phyloP scores from a whole-genome alignment of 1,140 invertebrate genomes.

The Brachionus manjavacas region DNA sequence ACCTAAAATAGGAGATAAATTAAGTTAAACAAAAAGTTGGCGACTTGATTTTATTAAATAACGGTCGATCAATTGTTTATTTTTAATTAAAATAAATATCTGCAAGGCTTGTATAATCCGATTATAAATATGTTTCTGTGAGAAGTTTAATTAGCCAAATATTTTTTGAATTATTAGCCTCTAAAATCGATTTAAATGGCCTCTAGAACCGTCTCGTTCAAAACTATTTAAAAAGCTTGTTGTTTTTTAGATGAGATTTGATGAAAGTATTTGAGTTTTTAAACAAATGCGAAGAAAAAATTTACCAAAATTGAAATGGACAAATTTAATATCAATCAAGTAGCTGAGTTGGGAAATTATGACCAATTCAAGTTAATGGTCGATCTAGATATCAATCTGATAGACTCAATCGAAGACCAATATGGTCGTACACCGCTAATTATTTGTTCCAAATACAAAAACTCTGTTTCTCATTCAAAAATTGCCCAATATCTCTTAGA shows the following conservation, averaged over 20 bases:
- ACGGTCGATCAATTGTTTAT: too few relatives aligned
- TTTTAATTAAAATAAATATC: background rate
- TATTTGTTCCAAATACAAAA: conserved; percentile 17
- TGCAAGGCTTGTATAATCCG: background rate
- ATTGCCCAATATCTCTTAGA: conserved; percentile 24
- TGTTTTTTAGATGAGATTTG: conserved; percentile 13
- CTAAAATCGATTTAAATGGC: background rate
- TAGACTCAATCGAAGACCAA: conserved; percentile 17
- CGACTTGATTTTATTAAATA: background rate
- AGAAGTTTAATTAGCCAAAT: background rate
- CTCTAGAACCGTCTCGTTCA: background rate
- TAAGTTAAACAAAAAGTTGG: background rate
- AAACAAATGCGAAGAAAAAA: background rate
- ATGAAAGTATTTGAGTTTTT: background rate
- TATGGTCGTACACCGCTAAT: conserved; percentile 29
- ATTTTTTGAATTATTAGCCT: background rate
- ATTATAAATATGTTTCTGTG: background rate
- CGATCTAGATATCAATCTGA: conserved; percentile 24
- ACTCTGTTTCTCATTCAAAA: background rate
- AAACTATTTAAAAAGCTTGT: background rate
- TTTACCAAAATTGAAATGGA: background rate
- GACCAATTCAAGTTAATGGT: conserved; percentile 14
- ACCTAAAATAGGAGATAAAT: background rate
- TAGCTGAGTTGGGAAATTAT: conserved; percentile 8
- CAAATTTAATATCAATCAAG: conserved; percentile 4